Evolutionary conservation across 2,113 vertebrate species (phyloP).

Genomic region (Nerophis lumbriciformis): DNA sequence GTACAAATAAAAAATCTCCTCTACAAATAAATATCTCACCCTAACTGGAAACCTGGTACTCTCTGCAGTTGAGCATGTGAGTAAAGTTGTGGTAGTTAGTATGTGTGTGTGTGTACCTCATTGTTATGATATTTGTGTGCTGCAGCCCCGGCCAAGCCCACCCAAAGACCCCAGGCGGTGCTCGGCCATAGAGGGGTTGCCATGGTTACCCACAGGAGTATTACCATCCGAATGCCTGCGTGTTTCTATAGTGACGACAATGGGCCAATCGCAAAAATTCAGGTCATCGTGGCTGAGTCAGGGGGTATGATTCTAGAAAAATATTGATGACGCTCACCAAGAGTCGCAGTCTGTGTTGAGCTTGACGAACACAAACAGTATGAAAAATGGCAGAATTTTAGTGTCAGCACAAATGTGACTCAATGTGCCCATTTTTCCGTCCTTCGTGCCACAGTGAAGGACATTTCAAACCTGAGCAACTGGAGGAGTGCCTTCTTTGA

Average conservation of each 20-base stretch:
- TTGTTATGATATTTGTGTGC: conserved; percentile 34
- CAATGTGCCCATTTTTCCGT: neutral
- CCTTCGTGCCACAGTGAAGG: conserved; percentile 73
- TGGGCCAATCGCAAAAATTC: conserved; percentile 87
- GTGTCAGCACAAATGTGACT: conserved; percentile 17
- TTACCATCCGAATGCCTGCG: conserved; percentile 86
- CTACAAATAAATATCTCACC: too few species aligned
- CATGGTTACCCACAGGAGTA: conserved; percentile 84
- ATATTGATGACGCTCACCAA: conserved; percentile 40
- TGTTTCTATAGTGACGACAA: conserved; percentile 94
- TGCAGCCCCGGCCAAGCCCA: conserved; percentile 80
- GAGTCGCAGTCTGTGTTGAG: conserved; percentile 15
- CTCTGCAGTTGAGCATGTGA: too few species aligned
- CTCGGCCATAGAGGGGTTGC: conserved; percentile 77
- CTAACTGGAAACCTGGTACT: too few species aligned
- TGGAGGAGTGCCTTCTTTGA: conserved; percentile 86
- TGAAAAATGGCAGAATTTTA: neutral
- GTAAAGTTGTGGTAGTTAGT: too few species aligned
- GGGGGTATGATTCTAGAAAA: conserved; percentile 76
- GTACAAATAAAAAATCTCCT: too few species aligned
- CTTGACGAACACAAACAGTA: neutral
- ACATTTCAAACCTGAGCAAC: conserved; percentile 83
- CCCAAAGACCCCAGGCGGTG: conserved; percentile 76
- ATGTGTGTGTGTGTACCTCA: conserved; percentile 7
- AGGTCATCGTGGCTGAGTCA: conserved; percentile 89